phyloP scores from a whole-genome alignment of 2,113 vertebrate genomes.

The Psittacus erithacus region DNA sequence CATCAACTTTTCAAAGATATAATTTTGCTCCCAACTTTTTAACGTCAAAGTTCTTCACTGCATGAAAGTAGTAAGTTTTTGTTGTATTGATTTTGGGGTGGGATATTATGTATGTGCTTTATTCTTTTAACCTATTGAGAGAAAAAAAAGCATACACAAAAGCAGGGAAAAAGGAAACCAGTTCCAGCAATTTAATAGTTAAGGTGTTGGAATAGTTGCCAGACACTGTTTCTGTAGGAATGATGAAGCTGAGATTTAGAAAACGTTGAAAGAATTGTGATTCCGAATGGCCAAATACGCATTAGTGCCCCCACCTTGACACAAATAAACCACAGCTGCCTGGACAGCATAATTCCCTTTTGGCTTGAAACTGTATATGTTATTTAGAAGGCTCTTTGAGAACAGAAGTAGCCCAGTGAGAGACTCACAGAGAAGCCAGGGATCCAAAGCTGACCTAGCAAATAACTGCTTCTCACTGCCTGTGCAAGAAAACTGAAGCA shows the following conservation, averaged over 20 bases:
- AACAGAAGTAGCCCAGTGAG: slow-evolving; percentile 60
- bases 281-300: slow-evolving; percentile 65
- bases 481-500: slow-evolving; percentile 21
- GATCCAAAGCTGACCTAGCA: slow-evolving; percentile 65
- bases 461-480: slow-evolving; percentile 33
- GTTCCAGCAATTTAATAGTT: slow-evolving; percentile 61
- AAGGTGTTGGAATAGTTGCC: slow-evolving; percentile 64
- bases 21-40: not conserved
- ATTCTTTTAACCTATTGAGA: not conserved
- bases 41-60: not conserved
- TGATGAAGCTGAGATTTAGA: slow-evolving; percentile 70
- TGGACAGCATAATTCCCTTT: slow-evolving; percentile 68
- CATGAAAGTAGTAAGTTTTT: not conserved
- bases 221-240: slow-evolving; percentile 69
- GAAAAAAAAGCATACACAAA: not conserved
- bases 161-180: not conserved
- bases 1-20: not conserved
- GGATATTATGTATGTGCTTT: not conserved
- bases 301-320: slow-evolving; percentile 68
- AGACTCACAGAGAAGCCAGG: slow-evolving; percentile 60
- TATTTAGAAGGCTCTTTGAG: slow-evolving; percentile 68
- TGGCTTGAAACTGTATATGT: slow-evolving; percentile 61
- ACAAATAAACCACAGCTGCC: slow-evolving; percentile 72
- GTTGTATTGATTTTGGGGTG: not conserved
- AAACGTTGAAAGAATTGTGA: slow-evolving; percentile 70